A percentile compares a stretch with the other conserved stretches of the same genome.
Conservation (phyloP, 2,888 invertebrate species). For the Chydorus sphaericus region DNA sequence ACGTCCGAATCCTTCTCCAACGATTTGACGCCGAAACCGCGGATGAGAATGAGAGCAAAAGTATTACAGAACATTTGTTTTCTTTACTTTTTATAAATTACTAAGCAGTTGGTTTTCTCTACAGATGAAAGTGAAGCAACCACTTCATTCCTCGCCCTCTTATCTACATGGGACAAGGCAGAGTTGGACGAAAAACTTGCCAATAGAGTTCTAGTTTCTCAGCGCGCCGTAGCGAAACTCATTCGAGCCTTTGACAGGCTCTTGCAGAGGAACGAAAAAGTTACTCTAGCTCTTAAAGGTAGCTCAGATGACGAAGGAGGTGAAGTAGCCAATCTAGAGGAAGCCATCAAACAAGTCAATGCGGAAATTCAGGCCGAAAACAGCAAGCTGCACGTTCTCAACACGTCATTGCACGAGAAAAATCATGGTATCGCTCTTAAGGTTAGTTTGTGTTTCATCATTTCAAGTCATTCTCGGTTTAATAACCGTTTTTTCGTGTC, state of each 20-base stretch:
- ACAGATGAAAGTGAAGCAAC: conserved; percentile 90
- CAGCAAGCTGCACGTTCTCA: conserved; percentile 73
- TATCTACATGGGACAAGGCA: conserved; percentile 96
- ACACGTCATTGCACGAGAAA: conserved; percentile 79
- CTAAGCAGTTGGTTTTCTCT: conserved; percentile 20
- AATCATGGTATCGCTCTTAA: conserved; percentile 84
- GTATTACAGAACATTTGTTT: conserved; percentile 33
- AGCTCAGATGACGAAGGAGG: conserved; percentile 52
- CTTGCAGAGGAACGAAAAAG: conserved; percentile 89
- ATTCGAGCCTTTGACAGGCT: conserved; percentile 91
- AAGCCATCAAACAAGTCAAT: conserved; percentile 69
- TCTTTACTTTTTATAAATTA: not conserved
- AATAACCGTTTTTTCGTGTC: conserved; percentile 15
- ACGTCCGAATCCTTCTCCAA: conserved; percentile 81
- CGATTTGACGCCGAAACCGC: conserved; percentile 95
- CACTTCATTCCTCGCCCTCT: conserved; percentile 83
- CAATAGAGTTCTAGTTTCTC: conserved; percentile 89
- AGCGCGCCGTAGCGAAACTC: conserved; percentile 89
- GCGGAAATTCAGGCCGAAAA: conserved; percentile 81
- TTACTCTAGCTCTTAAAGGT: conserved; percentile 72
- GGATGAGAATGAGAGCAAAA: conserved; percentile 88
- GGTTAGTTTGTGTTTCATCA: conserved; percentile 27
- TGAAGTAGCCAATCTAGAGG: conserved; percentile 57
- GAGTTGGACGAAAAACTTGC: conserved; percentile 91
- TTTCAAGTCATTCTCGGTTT: not conserved